These are phyloP conservation scores for Aspidiotus rigidus DNA, from an alignment of 2,888 invertebrate species.

Conservation along the genomic window DNA sequence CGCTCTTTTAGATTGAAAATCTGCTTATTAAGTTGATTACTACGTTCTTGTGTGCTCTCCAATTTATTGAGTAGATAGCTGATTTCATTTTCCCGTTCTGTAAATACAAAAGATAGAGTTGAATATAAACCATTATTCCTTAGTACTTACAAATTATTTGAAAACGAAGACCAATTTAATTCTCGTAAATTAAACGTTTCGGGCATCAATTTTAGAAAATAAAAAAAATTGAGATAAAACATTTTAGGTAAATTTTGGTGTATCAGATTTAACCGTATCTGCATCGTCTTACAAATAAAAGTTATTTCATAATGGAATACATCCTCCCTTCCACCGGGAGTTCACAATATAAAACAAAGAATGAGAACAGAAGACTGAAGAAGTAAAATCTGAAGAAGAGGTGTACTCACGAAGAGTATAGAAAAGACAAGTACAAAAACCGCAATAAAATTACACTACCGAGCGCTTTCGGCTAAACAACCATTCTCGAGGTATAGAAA, in stretches of 20 bases:
- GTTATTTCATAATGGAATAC: no score
- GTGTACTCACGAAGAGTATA: no score
- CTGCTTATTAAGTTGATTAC: constrained; percentile 17
- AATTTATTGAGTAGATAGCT: constrained; percentile 41
- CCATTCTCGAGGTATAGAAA: no score
- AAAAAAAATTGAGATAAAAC: background rate
- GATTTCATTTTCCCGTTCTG: constrained; percentile 45
- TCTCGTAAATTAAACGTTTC: background rate
- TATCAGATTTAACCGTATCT: background rate
- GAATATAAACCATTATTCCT: background rate
- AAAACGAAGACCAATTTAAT: background rate
- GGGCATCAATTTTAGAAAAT: background rate
- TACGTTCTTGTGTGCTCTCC: constrained; percentile 21
- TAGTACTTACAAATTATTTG: no score
- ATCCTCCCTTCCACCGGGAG: no score
- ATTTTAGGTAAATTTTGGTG: background rate
- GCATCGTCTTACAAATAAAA: no score
- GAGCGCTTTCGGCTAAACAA: no score
- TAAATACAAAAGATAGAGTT: constrained; percentile 12
- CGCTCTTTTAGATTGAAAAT: constrained; percentile 9
- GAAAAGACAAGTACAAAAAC: no score
- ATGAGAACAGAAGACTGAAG: no score
- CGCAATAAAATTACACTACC: no score
- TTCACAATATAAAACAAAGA: no score
- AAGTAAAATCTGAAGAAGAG: no score